Conservation (phyloP, 2,888 invertebrate genomes). For the Harpalus rubripes region DNA sequence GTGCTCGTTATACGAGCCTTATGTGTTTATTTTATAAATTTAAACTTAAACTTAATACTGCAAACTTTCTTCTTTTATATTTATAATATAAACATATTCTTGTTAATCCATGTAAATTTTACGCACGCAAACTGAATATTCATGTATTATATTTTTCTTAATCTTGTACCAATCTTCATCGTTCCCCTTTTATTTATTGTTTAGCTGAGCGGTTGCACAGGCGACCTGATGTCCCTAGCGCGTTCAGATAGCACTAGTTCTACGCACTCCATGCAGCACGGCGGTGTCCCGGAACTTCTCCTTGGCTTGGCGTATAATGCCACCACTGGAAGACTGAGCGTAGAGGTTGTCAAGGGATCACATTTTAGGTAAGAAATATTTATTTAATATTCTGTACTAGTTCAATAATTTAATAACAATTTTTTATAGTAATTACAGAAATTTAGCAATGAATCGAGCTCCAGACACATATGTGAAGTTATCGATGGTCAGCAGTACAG, state of each 20-base stretch:
- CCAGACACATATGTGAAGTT: constrained; percentile 97
- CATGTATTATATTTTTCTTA: constrained; percentile 1
- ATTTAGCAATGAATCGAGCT: constrained; percentile 87
- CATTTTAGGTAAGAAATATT: constrained; percentile 80
- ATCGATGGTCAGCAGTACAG: constrained; percentile 93
- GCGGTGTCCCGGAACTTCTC: constrained; percentile 94
- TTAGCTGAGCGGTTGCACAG: constrained; percentile 77
- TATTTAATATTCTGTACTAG: neutral
- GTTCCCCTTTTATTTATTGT: constrained; percentile 73
- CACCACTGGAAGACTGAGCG: constrained; percentile 94
- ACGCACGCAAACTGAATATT: constrained; percentile 2
- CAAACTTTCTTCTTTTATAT: neutral
- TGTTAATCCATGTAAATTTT: neutral
- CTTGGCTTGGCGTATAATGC: constrained; percentile 95
- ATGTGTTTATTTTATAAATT: neutral
- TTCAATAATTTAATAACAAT: neutral
- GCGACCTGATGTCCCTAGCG: constrained; percentile 88
- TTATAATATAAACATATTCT: neutral
- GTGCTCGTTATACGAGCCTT: too few species aligned
- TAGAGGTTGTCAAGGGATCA: constrained; percentile 91
- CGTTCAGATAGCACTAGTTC: constrained; percentile 96
- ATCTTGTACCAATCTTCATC: constrained; percentile 70
- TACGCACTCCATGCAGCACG: constrained; percentile 93
- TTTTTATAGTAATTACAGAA: constrained; percentile 77
- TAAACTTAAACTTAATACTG: neutral